These are phyloP conservation scores for Chaenocephalus aceratus DNA, from an alignment of 2,113 vertebrate genomes.

Conservation along the genomic window DNA sequence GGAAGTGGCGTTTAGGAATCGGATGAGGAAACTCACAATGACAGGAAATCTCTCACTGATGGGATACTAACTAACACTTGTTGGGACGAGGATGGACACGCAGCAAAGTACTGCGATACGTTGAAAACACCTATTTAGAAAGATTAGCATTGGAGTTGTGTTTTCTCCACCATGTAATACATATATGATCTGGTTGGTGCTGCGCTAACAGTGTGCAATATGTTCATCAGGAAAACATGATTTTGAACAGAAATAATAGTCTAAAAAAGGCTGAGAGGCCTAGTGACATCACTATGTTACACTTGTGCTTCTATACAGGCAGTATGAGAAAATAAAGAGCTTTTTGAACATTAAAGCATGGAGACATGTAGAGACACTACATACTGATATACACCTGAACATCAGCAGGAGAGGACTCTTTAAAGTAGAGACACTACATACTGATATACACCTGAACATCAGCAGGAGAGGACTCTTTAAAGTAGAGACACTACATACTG, in stretches of 20 bases:
- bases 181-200: no score
- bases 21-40: background rate
- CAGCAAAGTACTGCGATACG: background rate
- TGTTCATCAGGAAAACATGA: background rate
- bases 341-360: no score
- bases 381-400: background rate
- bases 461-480: no score
- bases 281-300: no score
- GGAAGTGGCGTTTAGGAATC: conserved; percentile 26
- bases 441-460: no score
- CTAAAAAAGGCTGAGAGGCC: background rate
- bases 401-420: no score
- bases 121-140: no score
- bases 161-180: background rate
- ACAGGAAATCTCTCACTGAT: background rate
- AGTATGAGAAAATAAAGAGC: no score
- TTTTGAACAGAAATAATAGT: background rate
- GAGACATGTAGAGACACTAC: no score
- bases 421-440: no score
- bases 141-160: background rate
- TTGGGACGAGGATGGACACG: background rate
- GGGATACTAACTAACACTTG: background rate
- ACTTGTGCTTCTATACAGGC: no score
- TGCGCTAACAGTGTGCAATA: background rate
- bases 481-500: no score